Evolutionary conservation across 2,113 vertebrate genomes (phyloP).

Genomic region (Siniperca knerii): DNA sequence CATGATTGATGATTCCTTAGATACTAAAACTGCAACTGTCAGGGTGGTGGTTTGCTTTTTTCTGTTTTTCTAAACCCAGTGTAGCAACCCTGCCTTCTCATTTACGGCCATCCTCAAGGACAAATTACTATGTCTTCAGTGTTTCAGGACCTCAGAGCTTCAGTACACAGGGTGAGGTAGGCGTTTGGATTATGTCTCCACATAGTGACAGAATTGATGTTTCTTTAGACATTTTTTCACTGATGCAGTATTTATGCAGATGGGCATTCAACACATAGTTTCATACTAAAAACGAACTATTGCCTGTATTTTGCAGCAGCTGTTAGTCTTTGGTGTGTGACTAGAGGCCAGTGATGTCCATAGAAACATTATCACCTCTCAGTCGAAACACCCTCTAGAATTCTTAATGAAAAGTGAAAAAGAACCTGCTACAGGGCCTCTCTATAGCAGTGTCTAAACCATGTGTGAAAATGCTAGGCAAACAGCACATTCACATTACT

Average conservation of each 20-base stretch:
- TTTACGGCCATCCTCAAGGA: conserved; percentile 68
- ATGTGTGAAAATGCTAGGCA: conserved; percentile 60
- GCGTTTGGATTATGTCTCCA: conserved; percentile 25
- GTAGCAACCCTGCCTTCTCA: conserved; percentile 47
- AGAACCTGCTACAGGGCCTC: conserved; percentile 30
- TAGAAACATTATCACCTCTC: conserved; percentile 59
- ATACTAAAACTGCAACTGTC: conserved; percentile 45
- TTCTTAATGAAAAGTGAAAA: conserved; percentile 68
- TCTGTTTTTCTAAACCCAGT: conserved; percentile 34
- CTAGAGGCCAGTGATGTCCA: conserved; percentile 31
- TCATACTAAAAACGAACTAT: conserved; percentile 14
- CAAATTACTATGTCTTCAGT: conserved; percentile 73
- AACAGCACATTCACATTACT: conserved; percentile 47
- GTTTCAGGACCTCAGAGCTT: conserved; percentile 32
- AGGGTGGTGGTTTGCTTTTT: conserved; percentile 18
- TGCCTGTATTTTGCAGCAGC: conserved; percentile 22
- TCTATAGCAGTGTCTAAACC: conserved; percentile 26
- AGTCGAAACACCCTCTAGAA: conserved; percentile 60
- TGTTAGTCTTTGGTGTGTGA: conserved; percentile 22
- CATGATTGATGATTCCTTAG: conserved; percentile 46
- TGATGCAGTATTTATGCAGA: conserved; percentile 26
- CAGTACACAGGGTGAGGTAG: conserved; percentile 40
- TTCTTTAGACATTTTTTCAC: background rate
- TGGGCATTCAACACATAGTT: conserved; percentile 6
- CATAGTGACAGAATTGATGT: conserved; percentile 41